Evolutionary conservation across 1,140 invertebrate genomes (phyloP), one percentile per base, ranked within the genome.

Genomic region (Druon quercuslanigerum): DNA sequence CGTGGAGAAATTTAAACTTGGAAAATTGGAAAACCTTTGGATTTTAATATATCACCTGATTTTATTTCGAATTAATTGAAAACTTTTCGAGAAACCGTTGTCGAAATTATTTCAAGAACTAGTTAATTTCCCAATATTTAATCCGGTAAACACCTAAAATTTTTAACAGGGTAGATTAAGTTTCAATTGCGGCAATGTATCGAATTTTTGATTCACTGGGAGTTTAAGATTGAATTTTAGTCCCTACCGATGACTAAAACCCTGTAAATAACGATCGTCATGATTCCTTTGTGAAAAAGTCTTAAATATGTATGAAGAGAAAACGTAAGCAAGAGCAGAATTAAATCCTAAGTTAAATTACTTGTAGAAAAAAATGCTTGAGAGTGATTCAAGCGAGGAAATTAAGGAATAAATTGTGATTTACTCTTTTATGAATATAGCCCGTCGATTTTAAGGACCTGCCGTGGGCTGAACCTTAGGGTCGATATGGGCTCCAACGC

Each of bases 381-480:
- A 66, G 14, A 66, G 16, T 33, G 40, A 66, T 66, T 40, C n/a
- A 40, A 66, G 16, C 13, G 20, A 60, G 33, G 25, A 40, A 46
- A 66, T 40, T 40, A 14, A 16, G 13, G 60, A 66, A 16, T 33
- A 16, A 66, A 66, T 16, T 66, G 13, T 66, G 16, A 19, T 12
- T 77, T 77, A 74, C 78, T 79, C 77, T 82, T 77, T 40, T 66
- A n/a, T 33, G 25, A 46, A 66, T 33, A 60, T 25, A 17, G 40
- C 75, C 74, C 71, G 75, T 82, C 78, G 80, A 82, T 79, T 82
- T 77, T 70, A 75, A 77, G 54, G 52, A 78, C 40, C 60, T 66
- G 25, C 25, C 33, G 5, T 16, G 60, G n/a, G 5, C 13, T 40
- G 25, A 66, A 33, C 20, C 6, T 13, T 66, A 25, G 20, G 12